Conservation (phyloP, 1,140 invertebrate species). For the Rhopalosiphum maidis region DNA sequence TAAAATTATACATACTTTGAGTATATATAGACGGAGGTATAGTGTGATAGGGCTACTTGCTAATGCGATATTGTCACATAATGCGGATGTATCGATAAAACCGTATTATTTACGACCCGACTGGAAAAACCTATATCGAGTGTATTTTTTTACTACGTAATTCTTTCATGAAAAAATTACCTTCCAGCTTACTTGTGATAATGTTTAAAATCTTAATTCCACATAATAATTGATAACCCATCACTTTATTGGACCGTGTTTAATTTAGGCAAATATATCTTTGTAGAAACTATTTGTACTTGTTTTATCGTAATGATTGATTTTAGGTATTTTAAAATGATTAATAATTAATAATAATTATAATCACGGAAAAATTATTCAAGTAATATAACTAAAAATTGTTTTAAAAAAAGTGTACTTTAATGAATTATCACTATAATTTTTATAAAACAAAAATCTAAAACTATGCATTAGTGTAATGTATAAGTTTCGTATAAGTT, state of each 20-base stretch:
- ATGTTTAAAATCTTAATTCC: background rate
- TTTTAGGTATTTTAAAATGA: background rate
- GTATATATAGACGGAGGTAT: background rate
- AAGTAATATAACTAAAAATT: too few relatives aligned
- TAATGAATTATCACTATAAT: too few relatives aligned
- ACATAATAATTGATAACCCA: slow-evolving; percentile 33
- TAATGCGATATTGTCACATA: slow-evolving; percentile 42
- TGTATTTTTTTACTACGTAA: background rate
- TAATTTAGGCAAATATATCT: background rate
- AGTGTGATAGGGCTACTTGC: slow-evolving; percentile 16
- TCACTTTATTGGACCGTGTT: background rate
- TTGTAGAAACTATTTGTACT: background rate
- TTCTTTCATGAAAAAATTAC: slow-evolving; percentile 1
- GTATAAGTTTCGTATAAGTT: too few relatives aligned
- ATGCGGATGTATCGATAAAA: slow-evolving; percentile 43
- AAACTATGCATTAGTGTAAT: too few relatives aligned
- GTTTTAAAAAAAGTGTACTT: too few relatives aligned
- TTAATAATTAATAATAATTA: background rate
- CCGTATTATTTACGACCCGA: slow-evolving; percentile 46
- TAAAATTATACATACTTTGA: background rate
- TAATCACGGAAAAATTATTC: background rate
- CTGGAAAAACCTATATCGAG: slow-evolving; percentile 17
- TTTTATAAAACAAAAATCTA: too few relatives aligned
- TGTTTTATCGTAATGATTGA: background rate
- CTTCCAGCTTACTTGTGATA: background rate